Percentiles rank a stretch among this genome's conserved stretches.
These are phyloP conservation scores for Lagopus muta DNA, from an alignment of 2,113 vertebrate species.

Conservation along the genomic window DNA sequence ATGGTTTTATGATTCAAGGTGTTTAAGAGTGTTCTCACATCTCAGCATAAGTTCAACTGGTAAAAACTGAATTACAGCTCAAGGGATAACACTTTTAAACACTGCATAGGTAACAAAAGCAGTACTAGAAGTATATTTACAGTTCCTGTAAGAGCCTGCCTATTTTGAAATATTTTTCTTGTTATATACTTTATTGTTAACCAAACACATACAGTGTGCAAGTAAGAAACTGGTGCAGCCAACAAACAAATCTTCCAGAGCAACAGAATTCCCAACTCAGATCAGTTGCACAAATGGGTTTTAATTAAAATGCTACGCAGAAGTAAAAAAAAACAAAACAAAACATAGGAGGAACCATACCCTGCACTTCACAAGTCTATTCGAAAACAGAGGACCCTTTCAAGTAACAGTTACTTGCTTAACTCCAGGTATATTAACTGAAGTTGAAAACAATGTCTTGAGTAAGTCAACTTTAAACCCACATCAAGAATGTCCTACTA, in stretches of 20 bases:
- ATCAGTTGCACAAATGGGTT: not conserved
- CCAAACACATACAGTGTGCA: rapidly evolving
- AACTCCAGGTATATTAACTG: not conserved
- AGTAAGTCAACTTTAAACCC: not conserved
- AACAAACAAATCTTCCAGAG: not conserved
- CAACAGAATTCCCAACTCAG: not conserved
- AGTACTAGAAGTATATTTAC: not conserved
- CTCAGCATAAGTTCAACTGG: not conserved
- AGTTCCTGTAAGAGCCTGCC: not conserved
- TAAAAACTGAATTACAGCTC: not conserved
- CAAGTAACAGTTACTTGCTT: not conserved
- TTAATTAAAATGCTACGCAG: not conserved
- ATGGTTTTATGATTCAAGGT: not conserved
- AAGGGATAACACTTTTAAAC: not conserved
- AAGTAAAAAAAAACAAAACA: not conserved
- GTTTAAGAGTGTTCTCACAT: not conserved
- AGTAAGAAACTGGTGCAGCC: not conserved
- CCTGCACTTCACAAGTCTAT: not conserved
- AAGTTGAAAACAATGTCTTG: not conserved
- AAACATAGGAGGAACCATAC: not conserved
- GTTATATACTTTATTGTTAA: not conserved
- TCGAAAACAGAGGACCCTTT: not conserved
- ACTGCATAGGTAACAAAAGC: not conserved
- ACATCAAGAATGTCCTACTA: not conserved
- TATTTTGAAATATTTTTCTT: not conserved